Evolutionary conservation across 2,113 vertebrate genomes (phyloP).

Genomic region (Psettodes erumei): DNA sequence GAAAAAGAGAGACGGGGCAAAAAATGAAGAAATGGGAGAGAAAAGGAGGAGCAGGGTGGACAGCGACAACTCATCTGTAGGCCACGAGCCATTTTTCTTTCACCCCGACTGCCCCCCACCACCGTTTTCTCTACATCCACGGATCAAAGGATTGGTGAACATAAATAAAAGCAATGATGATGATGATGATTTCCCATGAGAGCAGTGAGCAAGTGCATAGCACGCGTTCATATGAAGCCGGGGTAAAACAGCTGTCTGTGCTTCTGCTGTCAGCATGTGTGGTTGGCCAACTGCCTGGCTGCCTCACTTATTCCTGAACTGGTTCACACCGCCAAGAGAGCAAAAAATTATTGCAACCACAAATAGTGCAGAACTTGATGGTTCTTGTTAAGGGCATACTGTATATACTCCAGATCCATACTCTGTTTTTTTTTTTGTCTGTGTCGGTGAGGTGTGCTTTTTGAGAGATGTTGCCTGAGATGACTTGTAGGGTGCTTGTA

Average conservation of each 20-base stretch:
- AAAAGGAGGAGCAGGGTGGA: slow-evolving; percentile 28
- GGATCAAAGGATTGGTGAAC: slow-evolving; percentile 60
- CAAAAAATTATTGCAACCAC: slow-evolving; percentile 19
- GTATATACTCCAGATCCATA: slow-evolving; percentile 9
- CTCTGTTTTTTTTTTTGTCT: slow-evolving; percentile 13
- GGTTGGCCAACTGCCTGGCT: slow-evolving; percentile 48
- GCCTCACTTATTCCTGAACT: slow-evolving; percentile 28
- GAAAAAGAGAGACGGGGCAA: slow-evolving; percentile 28
- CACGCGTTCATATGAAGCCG: slow-evolving; percentile 49
- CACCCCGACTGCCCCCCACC: slow-evolving; percentile 24
- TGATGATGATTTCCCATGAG: slow-evolving; percentile 76
- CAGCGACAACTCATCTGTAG: slow-evolving; percentile 41
- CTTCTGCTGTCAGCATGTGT: slow-evolving; percentile 53
- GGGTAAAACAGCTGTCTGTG: slow-evolving; percentile 66
- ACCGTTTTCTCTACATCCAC: slow-evolving; percentile 21
- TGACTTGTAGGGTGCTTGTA: not conserved
- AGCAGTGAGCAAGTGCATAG: slow-evolving; percentile 63
- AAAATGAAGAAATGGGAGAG: slow-evolving; percentile 26
- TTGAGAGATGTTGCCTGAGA: not conserved
- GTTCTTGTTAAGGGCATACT: slow-evolving; percentile 12
- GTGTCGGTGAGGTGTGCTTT: not conserved
- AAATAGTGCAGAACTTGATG: slow-evolving; percentile 37
- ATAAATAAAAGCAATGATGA: slow-evolving; percentile 65
- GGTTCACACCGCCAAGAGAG: slow-evolving; percentile 17
- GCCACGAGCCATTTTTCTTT: slow-evolving; percentile 35